These are phyloP conservation scores for Muraenolepis orangiensis DNA, from an alignment of 2,797 vertebrate genomes.

Conservation along the genomic window DNA sequence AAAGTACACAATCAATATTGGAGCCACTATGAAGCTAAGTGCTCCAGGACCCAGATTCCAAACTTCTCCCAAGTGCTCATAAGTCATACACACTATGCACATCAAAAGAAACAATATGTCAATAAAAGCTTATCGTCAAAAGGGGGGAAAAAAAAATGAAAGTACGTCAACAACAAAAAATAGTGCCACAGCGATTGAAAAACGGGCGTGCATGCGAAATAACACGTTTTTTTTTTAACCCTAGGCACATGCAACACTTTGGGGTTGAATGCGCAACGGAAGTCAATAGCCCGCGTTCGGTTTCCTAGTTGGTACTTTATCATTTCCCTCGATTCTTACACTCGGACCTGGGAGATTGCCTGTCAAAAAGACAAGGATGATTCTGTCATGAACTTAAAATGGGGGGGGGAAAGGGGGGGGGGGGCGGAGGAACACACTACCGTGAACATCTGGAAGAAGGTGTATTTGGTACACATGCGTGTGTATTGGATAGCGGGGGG, in stretches of 20 bases:
- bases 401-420: no score
- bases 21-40: background rate
- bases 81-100: background rate
- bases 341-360: conserved; percentile 43
- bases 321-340: background rate
- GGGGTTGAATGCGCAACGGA: background rate
- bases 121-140: background rate
- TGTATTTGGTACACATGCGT: background rate
- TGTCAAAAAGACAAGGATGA: conserved; percentile 45
- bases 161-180: background rate
- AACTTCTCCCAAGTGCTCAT: background rate
- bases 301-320: background rate
- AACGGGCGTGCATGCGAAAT: background rate
- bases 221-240: background rate
- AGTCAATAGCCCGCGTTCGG: background rate
- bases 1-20: background rate
- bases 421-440: no score
- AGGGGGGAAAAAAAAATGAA: background rate
- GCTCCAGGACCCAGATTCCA: background rate
- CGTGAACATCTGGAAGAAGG: conserved; percentile 26
- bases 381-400: conserved; percentile 37
- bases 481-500: conserved; percentile 9
- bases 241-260: background rate
- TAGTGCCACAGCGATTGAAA: background rate
- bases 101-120: background rate